Evolutionary conservation across 92 coral and sea anemone genomes (phyloP).

Genomic region (Muricea muricata): DNA sequence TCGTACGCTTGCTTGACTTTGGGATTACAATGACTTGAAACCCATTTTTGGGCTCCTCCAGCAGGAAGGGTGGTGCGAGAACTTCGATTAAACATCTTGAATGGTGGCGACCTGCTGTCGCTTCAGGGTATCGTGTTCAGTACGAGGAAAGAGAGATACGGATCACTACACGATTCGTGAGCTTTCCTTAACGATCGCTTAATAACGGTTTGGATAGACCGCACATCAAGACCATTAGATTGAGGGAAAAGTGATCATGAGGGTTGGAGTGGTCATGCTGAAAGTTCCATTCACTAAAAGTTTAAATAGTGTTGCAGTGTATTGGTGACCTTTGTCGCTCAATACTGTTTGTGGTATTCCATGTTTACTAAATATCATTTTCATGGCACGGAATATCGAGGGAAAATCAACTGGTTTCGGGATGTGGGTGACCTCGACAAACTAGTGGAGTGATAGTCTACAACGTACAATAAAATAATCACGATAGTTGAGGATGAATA

Average conservation of each 20-base stretch:
- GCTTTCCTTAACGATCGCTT: constrained; percentile 23
- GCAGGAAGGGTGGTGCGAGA: background rate
- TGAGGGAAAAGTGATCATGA: constrained; percentile 10
- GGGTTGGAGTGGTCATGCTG: constrained; percentile 12
- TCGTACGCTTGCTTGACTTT: constrained; percentile 6
- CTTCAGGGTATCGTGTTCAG: background rate
- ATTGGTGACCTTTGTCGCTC: constrained; percentile 22
- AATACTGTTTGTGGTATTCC: constrained; percentile 12
- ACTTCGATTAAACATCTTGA: background rate
- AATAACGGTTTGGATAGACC: background rate
- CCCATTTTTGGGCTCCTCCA: background rate
- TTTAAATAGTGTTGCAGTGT: background rate
- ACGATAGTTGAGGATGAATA: background rate
- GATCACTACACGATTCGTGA: background rate
- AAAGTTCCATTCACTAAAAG: constrained; percentile 16
- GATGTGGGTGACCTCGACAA: constrained; percentile 5
- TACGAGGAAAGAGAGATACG: constrained; percentile 3
- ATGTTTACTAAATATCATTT: background rate
- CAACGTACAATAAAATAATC: constrained; percentile 16
- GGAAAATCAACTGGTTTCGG: background rate
- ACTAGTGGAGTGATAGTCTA: constrained; percentile 25
- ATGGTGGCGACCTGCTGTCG: background rate
- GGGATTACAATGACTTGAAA: background rate
- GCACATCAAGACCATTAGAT: constrained; percentile 9
- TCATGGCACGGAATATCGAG: background rate